phyloP scores from a whole-genome alignment of 2,888 invertebrate genomes.

The Eremobia ochroleuca region DNA sequence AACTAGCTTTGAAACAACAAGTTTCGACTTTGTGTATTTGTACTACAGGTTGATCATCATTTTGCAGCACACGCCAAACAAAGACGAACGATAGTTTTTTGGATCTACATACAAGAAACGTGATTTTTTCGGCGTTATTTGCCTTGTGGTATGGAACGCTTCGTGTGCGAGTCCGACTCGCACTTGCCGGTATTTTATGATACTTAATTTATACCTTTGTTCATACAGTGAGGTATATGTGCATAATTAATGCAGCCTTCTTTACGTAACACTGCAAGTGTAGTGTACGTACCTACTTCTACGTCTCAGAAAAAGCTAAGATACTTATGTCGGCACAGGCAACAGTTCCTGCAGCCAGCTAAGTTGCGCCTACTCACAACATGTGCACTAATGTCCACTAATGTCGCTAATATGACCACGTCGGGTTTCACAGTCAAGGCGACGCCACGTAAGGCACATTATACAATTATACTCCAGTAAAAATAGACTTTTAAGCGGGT shows the following conservation, averaged over 20 bases:
- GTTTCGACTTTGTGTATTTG: neutral
- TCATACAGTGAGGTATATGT: neutral
- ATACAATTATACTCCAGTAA: slow-evolving; percentile 41
- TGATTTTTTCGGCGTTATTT: too few relatives aligned
- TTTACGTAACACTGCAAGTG: neutral
- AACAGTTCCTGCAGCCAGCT: neutral
- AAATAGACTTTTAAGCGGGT: slow-evolving; percentile 46
- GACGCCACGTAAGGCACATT: slow-evolving; percentile 40
- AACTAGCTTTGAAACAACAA: too few relatives aligned
- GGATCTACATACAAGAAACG: too few relatives aligned
- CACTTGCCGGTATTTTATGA: neutral
- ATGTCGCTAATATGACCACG: slow-evolving; percentile 65
- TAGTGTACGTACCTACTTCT: neutral
- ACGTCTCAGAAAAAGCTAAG: slow-evolving; percentile 9
- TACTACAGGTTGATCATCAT: neutral
- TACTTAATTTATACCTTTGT: neutral
- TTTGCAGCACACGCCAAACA: neutral
- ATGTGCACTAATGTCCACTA: slow-evolving; percentile 32
- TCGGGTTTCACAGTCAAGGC: slow-evolving; percentile 75
- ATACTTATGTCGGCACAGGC: neutral
- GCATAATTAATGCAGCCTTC: neutral
- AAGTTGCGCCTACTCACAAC: slow-evolving; percentile 29
- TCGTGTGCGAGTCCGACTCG: too few relatives aligned
- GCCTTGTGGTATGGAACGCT: too few relatives aligned
- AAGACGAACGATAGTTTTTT: neutral